Conservation (phyloP, 1,140 invertebrate species). For the Hetaerina americana region DNA sequence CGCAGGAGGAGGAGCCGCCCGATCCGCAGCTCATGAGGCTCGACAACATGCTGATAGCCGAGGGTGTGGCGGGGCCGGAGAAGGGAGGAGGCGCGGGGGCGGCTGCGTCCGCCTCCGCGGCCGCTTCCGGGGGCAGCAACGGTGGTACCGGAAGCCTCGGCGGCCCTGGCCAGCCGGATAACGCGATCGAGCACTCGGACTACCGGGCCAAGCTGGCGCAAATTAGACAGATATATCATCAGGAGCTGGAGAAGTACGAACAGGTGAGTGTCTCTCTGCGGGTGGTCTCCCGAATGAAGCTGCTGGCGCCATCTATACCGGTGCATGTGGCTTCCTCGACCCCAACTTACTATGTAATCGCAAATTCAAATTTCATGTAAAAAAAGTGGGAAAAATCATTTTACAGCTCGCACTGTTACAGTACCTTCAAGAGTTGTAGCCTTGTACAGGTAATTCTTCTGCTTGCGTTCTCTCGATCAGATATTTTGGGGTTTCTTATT, state of each 20-base stretch:
- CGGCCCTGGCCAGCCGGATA: slow-evolving; percentile 64
- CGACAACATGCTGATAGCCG: slow-evolving; percentile 99
- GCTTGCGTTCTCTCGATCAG: too few relatives aligned
- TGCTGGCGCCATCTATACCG: too few relatives aligned
- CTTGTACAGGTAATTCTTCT: too few relatives aligned
- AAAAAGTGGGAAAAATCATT: too few relatives aligned
- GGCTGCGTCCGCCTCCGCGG: slow-evolving; percentile 79
- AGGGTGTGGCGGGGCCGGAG: slow-evolving; percentile 96
- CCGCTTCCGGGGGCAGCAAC: slow-evolving; percentile 77
- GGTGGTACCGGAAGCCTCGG: slow-evolving; percentile 52
- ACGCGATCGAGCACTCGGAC: slow-evolving; percentile 97
- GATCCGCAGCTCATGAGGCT: slow-evolving; percentile 97
- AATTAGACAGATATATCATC: slow-evolving; percentile 98
- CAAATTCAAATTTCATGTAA: too few relatives aligned
- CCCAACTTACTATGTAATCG: too few relatives aligned
- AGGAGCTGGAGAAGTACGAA: slow-evolving; percentile 98
- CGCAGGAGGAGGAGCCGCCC: slow-evolving; percentile 96
- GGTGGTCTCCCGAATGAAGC: too few relatives aligned
- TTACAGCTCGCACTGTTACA: too few relatives aligned
- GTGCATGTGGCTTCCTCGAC: too few relatives aligned
- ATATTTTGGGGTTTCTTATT: too few relatives aligned
- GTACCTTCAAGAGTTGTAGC: too few relatives aligned
- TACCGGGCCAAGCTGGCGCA: slow-evolving; percentile 98
- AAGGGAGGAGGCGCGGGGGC: slow-evolving; percentile 88
- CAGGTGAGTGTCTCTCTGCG: slow-evolving; percentile 41